Percentiles rank a stretch among this genome's conserved stretches.
phyloP scores from a whole-genome alignment of 1,140 invertebrate genomes.

The Caenorhabditis brenneri region DNA sequence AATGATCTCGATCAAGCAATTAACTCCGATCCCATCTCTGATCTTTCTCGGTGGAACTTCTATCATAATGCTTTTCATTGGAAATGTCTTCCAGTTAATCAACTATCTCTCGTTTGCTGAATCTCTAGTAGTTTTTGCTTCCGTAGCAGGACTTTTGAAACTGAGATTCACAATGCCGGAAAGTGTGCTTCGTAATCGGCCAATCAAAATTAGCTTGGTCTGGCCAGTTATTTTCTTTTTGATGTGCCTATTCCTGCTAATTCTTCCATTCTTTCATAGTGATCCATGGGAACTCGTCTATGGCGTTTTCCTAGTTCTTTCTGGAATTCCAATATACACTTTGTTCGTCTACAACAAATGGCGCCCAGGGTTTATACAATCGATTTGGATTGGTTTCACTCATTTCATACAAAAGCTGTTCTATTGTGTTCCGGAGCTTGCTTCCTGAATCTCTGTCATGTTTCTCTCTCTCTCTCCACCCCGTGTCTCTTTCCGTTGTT shows the following conservation, averaged over 20 bases:
- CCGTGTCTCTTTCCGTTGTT: conserved; percentile 24
- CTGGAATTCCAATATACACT: conserved; percentile 67
- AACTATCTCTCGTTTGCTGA: conserved; percentile 93
- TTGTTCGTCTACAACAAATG: conserved; percentile 59
- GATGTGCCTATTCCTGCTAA: conserved; percentile 66
- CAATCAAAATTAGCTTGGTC: conserved; percentile 58
- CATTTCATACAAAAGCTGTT: conserved; percentile 55
- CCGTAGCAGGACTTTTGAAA: conserved; percentile 85
- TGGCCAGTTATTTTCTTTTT: conserved; percentile 66
- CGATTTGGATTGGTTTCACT: conserved; percentile 60
- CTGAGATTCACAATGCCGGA: conserved; percentile 82
- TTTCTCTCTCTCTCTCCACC: neutral
- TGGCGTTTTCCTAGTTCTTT: conserved; percentile 64
- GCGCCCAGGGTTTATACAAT: conserved; percentile 59
- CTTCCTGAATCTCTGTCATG: neutral
- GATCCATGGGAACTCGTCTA: conserved; percentile 63
- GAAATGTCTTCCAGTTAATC: conserved; percentile 87
- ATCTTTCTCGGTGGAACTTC: conserved; percentile 76
- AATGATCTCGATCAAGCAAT: conserved; percentile 65
- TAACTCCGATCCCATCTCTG: conserved; percentile 68
- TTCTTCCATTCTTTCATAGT: conserved; percentile 62
- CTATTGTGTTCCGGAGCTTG: conserved; percentile 52
- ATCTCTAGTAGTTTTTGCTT: conserved; percentile 87
- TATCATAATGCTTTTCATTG: conserved; percentile 82
- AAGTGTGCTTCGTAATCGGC: neutral